Evolutionary conservation across 2,888 invertebrate genomes (phyloP).

Genomic region (Drosophila kanekoi): DNA sequence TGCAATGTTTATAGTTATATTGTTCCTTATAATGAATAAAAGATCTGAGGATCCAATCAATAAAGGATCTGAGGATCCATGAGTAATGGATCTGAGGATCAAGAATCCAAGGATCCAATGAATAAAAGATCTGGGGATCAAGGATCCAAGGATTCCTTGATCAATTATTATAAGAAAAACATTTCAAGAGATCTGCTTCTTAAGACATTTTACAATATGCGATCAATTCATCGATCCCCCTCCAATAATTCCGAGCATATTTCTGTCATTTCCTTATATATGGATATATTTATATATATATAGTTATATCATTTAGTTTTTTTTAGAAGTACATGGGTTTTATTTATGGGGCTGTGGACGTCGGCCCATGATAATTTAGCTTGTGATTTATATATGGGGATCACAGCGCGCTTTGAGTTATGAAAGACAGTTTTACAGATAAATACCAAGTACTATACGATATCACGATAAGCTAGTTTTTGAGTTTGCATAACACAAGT

Average conservation of each 20-base stretch:
- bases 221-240: too few species aligned
- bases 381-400: constrained; percentile 12
- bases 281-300: neutral
- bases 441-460: constrained; percentile 5
- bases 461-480: neutral
- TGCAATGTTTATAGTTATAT: too few species aligned
- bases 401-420: constrained; percentile 1
- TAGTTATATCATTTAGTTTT: neutral
- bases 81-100: too few species aligned
- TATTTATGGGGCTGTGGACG: constrained; percentile 2
- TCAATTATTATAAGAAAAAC: too few species aligned
- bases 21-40: too few species aligned
- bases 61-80: too few species aligned
- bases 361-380: neutral
- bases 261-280: neutral
- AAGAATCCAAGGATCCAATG: too few species aligned
- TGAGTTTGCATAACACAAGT: constrained; percentile 24
- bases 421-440: constrained; percentile 13
- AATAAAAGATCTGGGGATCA: too few species aligned
- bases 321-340: neutral
- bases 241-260: constrained; percentile 1
- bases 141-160: too few species aligned
- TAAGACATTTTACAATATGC: too few species aligned
- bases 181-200: too few species aligned
- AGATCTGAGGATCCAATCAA: too few species aligned